Evolutionary conservation across 1,140 invertebrate genomes (phyloP).

Genomic region (Pissodes strobi): DNA sequence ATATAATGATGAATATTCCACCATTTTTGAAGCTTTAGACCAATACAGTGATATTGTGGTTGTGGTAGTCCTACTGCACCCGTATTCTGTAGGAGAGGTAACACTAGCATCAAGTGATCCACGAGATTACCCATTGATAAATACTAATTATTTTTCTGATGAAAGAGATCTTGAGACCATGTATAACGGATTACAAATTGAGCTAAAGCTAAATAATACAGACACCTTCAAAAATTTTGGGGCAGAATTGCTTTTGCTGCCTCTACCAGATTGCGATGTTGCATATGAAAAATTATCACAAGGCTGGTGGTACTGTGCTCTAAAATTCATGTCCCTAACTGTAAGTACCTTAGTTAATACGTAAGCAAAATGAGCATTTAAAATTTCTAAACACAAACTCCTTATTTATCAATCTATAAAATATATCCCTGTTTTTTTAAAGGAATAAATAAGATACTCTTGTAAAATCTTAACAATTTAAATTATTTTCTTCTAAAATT

Average conservation of each 20-base stretch:
- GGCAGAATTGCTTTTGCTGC: background rate
- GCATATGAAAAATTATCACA: background rate
- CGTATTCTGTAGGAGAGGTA: constrained; percentile 74
- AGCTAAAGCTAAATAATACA: constrained; percentile 63
- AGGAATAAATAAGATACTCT: too few species aligned
- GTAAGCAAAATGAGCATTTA: too few species aligned
- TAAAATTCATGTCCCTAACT: constrained; percentile 4
- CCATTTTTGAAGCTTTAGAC: too few species aligned
- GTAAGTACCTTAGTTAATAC: too few species aligned
- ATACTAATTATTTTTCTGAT: constrained; percentile 75
- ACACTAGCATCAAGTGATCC: constrained; percentile 70
- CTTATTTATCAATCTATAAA: too few species aligned
- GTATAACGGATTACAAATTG: constrained; percentile 63
- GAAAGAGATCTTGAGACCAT: constrained; percentile 65
- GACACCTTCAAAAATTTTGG: constrained; percentile 55
- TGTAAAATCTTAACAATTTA: too few species aligned
- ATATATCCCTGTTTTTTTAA: too few species aligned
- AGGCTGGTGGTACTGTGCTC: constrained; percentile 22
- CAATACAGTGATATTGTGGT: too few species aligned
- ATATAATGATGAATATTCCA: too few species aligned
- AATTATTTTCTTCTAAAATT: too few species aligned
- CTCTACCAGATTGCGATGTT: background rate
- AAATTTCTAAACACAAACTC: too few species aligned
- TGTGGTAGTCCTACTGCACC: too few species aligned
- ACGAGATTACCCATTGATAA: constrained; percentile 72